Evolutionary conservation across 2,797 vertebrate species (phyloP).

Genomic region (Paguma larvata): DNA sequence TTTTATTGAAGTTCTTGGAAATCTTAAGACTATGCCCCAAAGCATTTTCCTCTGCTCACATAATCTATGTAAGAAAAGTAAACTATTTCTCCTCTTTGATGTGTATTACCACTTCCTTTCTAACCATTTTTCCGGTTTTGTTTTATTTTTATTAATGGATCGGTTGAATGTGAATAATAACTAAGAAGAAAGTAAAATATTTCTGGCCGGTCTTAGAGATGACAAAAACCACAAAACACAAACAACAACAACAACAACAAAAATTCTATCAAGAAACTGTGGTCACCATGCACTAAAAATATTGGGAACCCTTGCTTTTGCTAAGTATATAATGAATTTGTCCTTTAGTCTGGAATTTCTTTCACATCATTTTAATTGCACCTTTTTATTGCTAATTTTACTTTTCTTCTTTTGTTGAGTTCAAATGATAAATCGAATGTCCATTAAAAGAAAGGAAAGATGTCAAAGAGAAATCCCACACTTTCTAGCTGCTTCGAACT

Average conservation of each 20-base stretch:
- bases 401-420: background rate
- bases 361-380: background rate
- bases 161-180: background rate
- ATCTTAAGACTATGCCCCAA: slow-evolving; percentile 50
- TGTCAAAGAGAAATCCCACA: background rate
- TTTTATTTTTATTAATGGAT: slow-evolving; percentile 73
- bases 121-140: slow-evolving; percentile 53
- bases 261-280: background rate
- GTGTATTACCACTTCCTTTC: background rate
- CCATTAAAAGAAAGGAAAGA: background rate
- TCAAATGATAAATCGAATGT: background rate
- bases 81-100: slow-evolving; percentile 31
- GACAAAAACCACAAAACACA: background rate
- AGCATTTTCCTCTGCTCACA: slow-evolving; percentile 56
- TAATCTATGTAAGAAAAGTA: background rate
- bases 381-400: background rate
- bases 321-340: background rate
- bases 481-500: background rate
- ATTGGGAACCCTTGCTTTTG: background rate
- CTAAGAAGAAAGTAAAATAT: background rate
- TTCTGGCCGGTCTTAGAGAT: background rate
- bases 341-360: background rate
- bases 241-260: background rate
- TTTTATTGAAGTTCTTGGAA: slow-evolving; percentile 32
- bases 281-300: background rate